phyloP scores from a whole-genome alignment of 2,888 invertebrate species.

The Idaea biselata region DNA sequence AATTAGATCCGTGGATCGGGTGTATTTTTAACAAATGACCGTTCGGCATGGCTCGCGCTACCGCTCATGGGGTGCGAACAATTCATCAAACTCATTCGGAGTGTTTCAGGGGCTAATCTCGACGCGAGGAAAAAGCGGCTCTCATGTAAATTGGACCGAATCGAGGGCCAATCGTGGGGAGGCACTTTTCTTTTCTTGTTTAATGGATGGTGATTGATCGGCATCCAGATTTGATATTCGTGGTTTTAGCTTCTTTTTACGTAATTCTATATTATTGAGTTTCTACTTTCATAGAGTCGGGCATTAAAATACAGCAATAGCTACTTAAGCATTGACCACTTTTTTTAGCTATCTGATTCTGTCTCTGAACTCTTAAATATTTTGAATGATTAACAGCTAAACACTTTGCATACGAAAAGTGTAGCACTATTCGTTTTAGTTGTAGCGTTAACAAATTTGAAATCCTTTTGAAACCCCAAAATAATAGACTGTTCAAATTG shows the following conservation, averaged over 20 bases:
- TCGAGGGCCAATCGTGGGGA: slow-evolving; percentile 77
- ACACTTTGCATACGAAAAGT: neutral
- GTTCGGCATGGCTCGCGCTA: slow-evolving; percentile 44
- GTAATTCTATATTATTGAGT: slow-evolving; percentile 21
- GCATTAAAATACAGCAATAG: no score
- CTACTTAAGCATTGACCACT: no score
- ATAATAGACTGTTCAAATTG: slow-evolving; percentile 58
- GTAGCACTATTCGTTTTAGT: neutral
- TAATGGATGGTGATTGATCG: slow-evolving; percentile 82
- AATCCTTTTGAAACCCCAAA: slow-evolving; percentile 14
- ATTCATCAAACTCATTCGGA: slow-evolving; percentile 80
- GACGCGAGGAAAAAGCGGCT: slow-evolving; percentile 80
- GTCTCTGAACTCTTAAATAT: no score
- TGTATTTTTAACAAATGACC: slow-evolving; percentile 82
- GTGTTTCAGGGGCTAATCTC: slow-evolving; percentile 78
- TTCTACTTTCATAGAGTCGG: neutral
- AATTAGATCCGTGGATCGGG: slow-evolving; percentile 79
- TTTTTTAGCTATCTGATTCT: no score
- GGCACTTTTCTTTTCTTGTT: slow-evolving; percentile 79
- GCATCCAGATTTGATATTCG: slow-evolving; percentile 70
- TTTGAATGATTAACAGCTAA: no score
- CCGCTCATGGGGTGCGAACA: slow-evolving; percentile 61
- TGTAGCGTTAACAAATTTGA: slow-evolving; percentile 17
- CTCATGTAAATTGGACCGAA: slow-evolving; percentile 80
- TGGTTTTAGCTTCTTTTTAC: slow-evolving; percentile 74